Evolutionary conservation across 2,888 invertebrate species (phyloP), one percentile per base, ranked within the genome.

Genomic region (Belgica antarctica): DNA sequence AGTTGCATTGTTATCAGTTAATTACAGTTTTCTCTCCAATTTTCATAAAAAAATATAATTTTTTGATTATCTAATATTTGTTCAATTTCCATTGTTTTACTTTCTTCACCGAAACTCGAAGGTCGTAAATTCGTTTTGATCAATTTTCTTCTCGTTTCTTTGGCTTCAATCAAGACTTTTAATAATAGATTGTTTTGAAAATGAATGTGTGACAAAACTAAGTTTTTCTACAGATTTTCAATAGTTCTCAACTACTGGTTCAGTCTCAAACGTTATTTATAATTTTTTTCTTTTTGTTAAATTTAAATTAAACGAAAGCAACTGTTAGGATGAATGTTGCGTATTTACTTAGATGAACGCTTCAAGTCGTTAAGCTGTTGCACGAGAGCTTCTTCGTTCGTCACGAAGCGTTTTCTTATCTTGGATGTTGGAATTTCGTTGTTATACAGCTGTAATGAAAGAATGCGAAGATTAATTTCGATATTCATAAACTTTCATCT

Each of bases 281-380:
- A 63, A 63, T 63, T 63, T 41, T 46, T 63, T 24, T 10, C 31
- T 31, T 31, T 31, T 31, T 31, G 31, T 10, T 31, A 31, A 31
- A 7, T 10, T 31, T 10, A 31, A 31, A 5, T 15, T 41, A 15
- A 41, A 41, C 3, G n/a, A 2, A 41, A 41, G 41, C 41, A 41
- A 41, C 3, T 10, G n/a, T 41, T 41, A 12, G 3, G 3, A 19
- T 22, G 52, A 46, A 46, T 52, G 2, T 66, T 47, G 22, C 46
- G 46, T 10, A 66, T 68, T 68, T 68, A 68, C 72, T 63, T 71
- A 17, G 86, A 84, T 63, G 82, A 78, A 76, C 86, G 85, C 78
- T 87, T 87, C 70, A 88, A 81, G 69, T 85, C 85, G 73, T 85
- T 83, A 68, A 88, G 82, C 78, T 88, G 86, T 52, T 83, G 80